phyloP scores from a whole-genome alignment of 2,797 vertebrate species.

The Margarornis squamiger region DNA sequence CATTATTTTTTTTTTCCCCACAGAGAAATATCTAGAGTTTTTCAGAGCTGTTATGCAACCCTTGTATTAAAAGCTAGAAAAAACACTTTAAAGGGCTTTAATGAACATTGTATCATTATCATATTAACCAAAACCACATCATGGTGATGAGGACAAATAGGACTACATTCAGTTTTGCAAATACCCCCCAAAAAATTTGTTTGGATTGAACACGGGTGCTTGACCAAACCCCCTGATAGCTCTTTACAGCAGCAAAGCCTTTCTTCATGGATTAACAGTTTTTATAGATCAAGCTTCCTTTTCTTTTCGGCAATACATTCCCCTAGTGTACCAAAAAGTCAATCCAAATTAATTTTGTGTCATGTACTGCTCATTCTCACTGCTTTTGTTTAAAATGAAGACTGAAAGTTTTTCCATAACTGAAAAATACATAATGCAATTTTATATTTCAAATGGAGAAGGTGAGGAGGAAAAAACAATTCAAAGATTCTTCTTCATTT shows the following conservation, averaged over 20 bases:
- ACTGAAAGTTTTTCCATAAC: constrained; percentile 36
- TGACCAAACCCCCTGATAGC: background rate
- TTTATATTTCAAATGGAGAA: constrained; percentile 34
- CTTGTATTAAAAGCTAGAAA: background rate
- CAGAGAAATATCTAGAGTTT: background rate
- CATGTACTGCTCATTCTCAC: background rate
- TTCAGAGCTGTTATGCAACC: background rate
- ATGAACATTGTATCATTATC: background rate
- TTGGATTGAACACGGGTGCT: background rate
- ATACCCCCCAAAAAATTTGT: background rate
- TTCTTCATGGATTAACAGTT: background rate
- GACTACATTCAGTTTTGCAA: background rate
- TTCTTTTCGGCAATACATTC: background rate
- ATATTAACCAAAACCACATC: background rate
- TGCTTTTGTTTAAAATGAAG: constrained; percentile 8
- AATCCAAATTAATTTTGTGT: constrained; percentile 29
- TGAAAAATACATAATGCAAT: constrained; percentile 31
- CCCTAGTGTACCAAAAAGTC: background rate
- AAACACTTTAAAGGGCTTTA: background rate
- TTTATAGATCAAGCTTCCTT: background rate
- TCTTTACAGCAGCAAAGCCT: background rate
- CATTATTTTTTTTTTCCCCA: background rate
- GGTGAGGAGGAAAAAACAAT: background rate
- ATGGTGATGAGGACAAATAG: background rate
- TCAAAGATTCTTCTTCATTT: constrained; percentile 60